Evolutionary conservation across 2,113 vertebrate genomes (phyloP), one percentile per base, ranked within the genome.

Genomic region (Limanda limanda): DNA sequence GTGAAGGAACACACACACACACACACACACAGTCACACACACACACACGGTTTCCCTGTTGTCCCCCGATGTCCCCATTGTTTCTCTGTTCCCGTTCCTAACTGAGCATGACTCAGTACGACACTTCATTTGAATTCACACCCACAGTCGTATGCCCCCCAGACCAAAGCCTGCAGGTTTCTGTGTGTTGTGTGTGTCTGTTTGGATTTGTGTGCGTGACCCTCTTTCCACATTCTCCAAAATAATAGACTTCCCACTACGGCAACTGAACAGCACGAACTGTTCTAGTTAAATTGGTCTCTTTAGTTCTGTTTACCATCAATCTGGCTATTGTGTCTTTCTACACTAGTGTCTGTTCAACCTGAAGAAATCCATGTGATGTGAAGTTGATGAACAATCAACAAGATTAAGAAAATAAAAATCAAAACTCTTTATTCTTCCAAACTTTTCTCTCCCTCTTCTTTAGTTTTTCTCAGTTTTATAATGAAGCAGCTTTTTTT

Each of bases 61-160:
- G 73, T 85, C 56, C 72, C 79, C 71, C 57, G 63, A 66, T 84
- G 79, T 90, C 78, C 80, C 62, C 73, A 71, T 86, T 88, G 84
- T 89, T 84, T 72, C 74, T 72, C 74, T 76, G 85, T 78, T 73
- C 78, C 74, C 52, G 20, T 85, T 85, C 70, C 68, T 77, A 87
- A 77, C 42, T 79, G 84, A 87, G 31, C 79, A 86, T 88, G 85
- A 92, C 82, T 84, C 84, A 76, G 67, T 83, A 48, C 82, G 86
- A 87, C 86, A 81, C 79, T 23, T 86, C 71, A 84, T 89, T 90
- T 87, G 81, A 89, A 88, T 86, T 76, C 66, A 81, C 81, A 71
- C 17, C n/a, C 67, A 83, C 56, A 76, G 64, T 42, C 72, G 55
- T 71, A 68, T 75, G 59, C 69, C 82, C 86, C 56, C 54, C 71